These are phyloP conservation scores for Passer domesticus DNA, from an alignment of 2,113 vertebrate species.

Conservation along the genomic window DNA sequence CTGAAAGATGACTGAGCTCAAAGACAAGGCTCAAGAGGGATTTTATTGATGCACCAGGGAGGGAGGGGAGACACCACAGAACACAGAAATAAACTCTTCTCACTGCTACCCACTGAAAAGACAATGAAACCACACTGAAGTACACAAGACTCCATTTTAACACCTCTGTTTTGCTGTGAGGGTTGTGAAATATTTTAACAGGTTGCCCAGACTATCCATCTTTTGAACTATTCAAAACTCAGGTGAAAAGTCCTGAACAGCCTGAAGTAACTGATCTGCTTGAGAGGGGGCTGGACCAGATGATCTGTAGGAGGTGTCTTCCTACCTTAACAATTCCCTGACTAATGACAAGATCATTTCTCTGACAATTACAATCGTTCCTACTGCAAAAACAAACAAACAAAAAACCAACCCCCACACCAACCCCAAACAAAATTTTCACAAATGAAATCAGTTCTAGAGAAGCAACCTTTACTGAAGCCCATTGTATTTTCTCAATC, in stretches of 20 bases:
- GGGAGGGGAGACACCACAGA: background rate
- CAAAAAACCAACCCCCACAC: fast-evolving
- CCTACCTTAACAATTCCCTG: background rate
- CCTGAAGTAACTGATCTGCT: background rate
- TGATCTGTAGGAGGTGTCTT: background rate
- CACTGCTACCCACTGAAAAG: background rate
- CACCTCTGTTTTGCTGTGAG: background rate
- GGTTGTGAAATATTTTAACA: background rate
- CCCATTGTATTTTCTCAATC: background rate
- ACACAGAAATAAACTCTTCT: background rate
- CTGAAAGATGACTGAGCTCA: background rate
- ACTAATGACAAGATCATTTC: background rate
- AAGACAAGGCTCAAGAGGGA: background rate
- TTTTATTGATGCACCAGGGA: too few species aligned
- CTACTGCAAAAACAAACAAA: background rate
- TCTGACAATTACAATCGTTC: background rate
- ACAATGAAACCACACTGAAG: background rate
- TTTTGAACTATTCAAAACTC: background rate
- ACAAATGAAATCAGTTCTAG: background rate
- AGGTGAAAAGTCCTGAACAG: background rate
- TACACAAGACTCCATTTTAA: background rate
- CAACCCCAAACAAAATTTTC: background rate
- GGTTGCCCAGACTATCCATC: background rate
- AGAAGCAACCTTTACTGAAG: background rate
- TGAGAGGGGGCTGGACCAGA: background rate